Percentiles rank a stretch among this genome's conserved stretches.
phyloP scores from a whole-genome alignment of 2,888 invertebrate genomes.

The Nomada fabriciana region DNA sequence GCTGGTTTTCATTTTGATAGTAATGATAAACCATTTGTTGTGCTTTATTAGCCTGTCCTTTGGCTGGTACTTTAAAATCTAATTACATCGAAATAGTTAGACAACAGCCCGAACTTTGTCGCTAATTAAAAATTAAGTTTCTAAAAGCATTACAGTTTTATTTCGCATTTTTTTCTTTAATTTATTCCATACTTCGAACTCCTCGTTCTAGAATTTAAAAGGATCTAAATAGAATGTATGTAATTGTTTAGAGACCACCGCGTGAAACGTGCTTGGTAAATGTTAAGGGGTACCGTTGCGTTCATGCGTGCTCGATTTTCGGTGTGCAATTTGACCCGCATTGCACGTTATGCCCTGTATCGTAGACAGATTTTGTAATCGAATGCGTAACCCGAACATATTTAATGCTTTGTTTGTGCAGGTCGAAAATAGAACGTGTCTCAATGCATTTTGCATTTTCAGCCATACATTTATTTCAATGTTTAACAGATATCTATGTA shows the following conservation, averaged over 20 bases:
- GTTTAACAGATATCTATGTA: neutral
- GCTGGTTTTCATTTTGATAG: too few species aligned
- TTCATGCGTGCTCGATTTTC: slow-evolving; percentile 60
- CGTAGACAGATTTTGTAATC: slow-evolving; percentile 48
- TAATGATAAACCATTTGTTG: too few species aligned
- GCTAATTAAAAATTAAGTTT: too few species aligned
- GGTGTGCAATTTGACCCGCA: slow-evolving; percentile 45
- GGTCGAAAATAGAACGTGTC: neutral
- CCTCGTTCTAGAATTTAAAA: neutral
- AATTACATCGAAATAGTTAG: too few species aligned
- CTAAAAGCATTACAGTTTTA: too few species aligned
- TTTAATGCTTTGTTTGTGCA: neutral
- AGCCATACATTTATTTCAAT: neutral
- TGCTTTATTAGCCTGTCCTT: too few species aligned
- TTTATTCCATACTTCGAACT: neutral
- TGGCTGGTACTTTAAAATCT: too few species aligned
- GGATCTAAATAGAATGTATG: neutral
- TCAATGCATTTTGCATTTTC: neutral
- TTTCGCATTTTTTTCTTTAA: neutral
- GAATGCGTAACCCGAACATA: slow-evolving; percentile 17
- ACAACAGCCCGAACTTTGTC: too few species aligned
- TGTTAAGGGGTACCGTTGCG: slow-evolving; percentile 61
- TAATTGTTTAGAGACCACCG: slow-evolving; percentile 15
- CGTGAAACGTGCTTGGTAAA: slow-evolving; percentile 42
- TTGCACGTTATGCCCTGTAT: slow-evolving; percentile 38